Percentiles rank a stretch among this genome's conserved stretches.
These are phyloP conservation scores for Zaprionus kolodkinae DNA, from an alignment of 1,140 invertebrate genomes.

Conservation along the genomic window DNA sequence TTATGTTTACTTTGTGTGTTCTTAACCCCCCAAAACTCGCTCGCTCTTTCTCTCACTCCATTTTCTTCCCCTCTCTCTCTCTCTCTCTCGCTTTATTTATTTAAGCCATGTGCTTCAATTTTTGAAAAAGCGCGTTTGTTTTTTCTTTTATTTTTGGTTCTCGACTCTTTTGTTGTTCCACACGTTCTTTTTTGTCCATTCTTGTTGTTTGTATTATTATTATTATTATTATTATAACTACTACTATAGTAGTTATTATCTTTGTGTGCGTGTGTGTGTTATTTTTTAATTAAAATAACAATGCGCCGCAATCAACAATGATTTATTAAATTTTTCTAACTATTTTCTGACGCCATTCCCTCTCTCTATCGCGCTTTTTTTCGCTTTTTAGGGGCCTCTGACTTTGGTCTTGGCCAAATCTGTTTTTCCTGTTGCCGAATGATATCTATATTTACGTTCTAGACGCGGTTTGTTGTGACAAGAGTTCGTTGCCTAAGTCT, in stretches of 20 bases:
- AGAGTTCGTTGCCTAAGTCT: constrained; percentile 52
- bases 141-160: constrained; percentile 16
- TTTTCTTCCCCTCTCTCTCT: background rate
- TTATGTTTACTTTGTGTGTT: constrained; percentile 59
- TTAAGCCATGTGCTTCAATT: constrained; percentile 70
- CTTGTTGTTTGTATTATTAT: constrained; percentile 9
- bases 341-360: constrained; percentile 49
- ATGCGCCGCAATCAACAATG: constrained; percentile 71
- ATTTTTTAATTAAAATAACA: constrained; percentile 75
- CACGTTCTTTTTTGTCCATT: constrained; percentile 40
- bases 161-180: constrained; percentile 56
- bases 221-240: constrained; percentile 55
- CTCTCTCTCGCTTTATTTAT: constrained; percentile 39
- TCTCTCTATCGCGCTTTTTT: background rate
- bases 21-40: background rate
- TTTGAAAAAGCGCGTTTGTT: constrained; percentile 36
- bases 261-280: constrained; percentile 21
- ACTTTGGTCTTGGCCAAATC: constrained; percentile 13
- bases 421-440: constrained; percentile 26
- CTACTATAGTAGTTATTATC: constrained; percentile 35
- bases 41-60: background rate
- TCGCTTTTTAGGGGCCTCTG: background rate
- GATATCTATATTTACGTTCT: background rate
- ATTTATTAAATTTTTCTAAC: constrained; percentile 72
- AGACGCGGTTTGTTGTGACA: constrained; percentile 9